Evolutionary conservation across 2,113 vertebrate genomes (phyloP).

Genomic region (Pterophyllum scalare): DNA sequence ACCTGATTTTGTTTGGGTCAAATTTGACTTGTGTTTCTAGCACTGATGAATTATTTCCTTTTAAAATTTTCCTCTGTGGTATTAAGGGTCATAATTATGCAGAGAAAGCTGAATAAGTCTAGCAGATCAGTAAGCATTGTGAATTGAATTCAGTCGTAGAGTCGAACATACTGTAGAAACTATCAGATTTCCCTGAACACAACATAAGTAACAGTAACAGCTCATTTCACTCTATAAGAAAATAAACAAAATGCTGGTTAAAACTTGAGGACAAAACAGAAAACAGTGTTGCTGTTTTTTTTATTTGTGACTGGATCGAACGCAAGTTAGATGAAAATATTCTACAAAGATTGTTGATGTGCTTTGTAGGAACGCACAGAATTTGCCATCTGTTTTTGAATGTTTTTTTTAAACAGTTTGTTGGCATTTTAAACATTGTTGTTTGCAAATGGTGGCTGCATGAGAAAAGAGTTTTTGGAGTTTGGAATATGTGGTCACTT

Average conservation of each 20-base stretch:
- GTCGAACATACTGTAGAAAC: background rate
- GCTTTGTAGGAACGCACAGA: background rate
- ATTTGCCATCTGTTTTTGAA: background rate
- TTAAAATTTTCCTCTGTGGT: background rate
- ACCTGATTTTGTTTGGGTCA: background rate
- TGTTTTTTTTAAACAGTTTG: background rate
- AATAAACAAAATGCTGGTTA: background rate
- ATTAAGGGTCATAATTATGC: background rate
- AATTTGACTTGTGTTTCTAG: background rate
- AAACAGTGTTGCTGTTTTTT: background rate
- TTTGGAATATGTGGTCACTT: background rate
- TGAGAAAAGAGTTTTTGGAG: background rate
- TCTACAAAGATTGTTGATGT: background rate
- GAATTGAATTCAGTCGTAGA: background rate
- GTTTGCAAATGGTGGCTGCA: background rate
- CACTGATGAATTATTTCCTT: background rate
- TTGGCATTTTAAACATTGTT: constrained; percentile 4
- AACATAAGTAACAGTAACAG: background rate
- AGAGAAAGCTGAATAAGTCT: background rate
- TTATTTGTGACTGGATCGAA: background rate
- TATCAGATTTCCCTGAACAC: background rate
- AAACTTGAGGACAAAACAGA: background rate
- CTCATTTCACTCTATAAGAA: background rate
- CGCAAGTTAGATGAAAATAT: background rate
- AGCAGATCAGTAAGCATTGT: background rate